Conservation (phyloP, 2,797 vertebrate species). For the Coranthus polyacanthus region DNA sequence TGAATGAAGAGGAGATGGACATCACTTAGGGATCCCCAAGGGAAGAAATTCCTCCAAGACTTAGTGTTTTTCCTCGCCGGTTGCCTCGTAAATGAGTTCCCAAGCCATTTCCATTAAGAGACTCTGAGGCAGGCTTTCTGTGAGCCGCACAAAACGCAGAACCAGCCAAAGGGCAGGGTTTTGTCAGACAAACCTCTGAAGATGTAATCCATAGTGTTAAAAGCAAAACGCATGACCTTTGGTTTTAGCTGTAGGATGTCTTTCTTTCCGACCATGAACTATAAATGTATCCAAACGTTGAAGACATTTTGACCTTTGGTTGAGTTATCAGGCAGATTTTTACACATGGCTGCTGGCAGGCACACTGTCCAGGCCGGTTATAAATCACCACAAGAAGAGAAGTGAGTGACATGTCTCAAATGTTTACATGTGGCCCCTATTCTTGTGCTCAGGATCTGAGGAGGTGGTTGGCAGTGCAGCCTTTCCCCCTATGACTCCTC, state of each 20-base stretch:
- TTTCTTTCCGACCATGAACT: constrained; percentile 9
- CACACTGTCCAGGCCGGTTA: constrained; percentile 35
- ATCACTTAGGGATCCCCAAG: constrained; percentile 83
- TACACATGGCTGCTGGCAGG: constrained; percentile 15
- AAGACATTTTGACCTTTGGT: not conserved
- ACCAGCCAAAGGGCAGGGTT: constrained; percentile 68
- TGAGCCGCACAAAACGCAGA: constrained; percentile 45
- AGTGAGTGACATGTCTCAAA: constrained; percentile 79
- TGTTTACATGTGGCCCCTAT: constrained; percentile 83
- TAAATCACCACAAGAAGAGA: constrained; percentile 63
- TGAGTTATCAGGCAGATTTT: constrained; percentile 16
- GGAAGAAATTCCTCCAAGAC: constrained; percentile 84
- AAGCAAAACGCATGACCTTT: constrained; percentile 63
- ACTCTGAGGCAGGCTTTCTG: constrained; percentile 43
- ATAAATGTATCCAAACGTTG: constrained; percentile 19
- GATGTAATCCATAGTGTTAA: constrained; percentile 75
- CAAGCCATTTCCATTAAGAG: constrained; percentile 69
- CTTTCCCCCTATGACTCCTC: constrained; percentile 58
- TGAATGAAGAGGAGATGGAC: constrained; percentile 75
- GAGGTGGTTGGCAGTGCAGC: constrained; percentile 62
- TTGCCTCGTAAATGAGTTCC: constrained; percentile 70
- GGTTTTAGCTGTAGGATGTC: constrained; percentile 26
- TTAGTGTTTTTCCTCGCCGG: constrained; percentile 80
- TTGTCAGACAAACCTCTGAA: constrained; percentile 72
- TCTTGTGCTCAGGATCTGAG: constrained; percentile 69